Conservation (phyloP, 2,888 invertebrate genomes). For the Drosophila imparisetae region DNA sequence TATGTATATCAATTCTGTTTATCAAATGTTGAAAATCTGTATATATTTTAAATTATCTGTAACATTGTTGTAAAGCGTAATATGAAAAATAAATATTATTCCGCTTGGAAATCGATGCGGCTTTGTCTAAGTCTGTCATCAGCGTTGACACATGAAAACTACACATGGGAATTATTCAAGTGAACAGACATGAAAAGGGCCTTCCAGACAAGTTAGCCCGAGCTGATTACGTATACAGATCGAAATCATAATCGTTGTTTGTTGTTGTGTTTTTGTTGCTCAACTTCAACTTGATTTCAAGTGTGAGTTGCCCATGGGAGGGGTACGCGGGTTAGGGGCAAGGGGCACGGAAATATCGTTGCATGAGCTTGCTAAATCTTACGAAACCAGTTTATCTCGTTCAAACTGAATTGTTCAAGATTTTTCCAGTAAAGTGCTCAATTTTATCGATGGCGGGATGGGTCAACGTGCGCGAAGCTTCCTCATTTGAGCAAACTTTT, state of each 20-base stretch:
- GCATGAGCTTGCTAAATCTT: constrained; percentile 31
- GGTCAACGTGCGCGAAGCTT: constrained; percentile 27
- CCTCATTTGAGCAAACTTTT: constrained; percentile 67
- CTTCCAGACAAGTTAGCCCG: constrained; percentile 1
- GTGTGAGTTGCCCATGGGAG: constrained; percentile 40
- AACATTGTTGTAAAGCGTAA: no score
- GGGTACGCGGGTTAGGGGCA: constrained; percentile 1
- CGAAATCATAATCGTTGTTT: background rate
- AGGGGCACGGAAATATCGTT: constrained; percentile 8
- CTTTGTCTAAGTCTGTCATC: background rate
- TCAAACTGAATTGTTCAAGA: constrained; percentile 49
- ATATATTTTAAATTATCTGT: no score
- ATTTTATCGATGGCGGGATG: constrained; percentile 7
- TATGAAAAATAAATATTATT: background rate
- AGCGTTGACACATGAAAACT: background rate
- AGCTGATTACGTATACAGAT: background rate
- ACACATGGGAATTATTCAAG: background rate
- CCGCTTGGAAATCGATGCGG: background rate
- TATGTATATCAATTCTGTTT: background rate
- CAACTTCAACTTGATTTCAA: constrained; percentile 32
- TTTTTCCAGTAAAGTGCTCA: constrained; percentile 46
- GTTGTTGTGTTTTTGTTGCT: constrained; percentile 35
- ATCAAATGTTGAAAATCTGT: background rate
- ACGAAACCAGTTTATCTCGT: constrained; percentile 71
- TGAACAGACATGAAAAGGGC: background rate